Evolutionary conservation across 2,888 invertebrate genomes (phyloP).

Genomic region (Parasteatoda lunata): DNA sequence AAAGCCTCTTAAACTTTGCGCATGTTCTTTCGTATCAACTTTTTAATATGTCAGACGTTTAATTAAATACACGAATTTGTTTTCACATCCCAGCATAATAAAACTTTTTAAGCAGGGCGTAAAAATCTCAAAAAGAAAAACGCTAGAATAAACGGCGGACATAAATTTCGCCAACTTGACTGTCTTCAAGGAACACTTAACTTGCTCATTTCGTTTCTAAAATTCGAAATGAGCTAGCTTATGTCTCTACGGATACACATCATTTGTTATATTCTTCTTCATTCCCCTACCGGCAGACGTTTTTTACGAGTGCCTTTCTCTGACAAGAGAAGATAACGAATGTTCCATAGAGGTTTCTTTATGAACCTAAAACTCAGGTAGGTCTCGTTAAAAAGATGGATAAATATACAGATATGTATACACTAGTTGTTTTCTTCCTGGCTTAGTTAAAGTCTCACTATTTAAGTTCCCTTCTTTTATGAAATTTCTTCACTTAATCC

Average conservation of each 20-base stretch:
- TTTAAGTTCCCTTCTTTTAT: constrained; percentile 25
- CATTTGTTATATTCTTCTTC: not conserved
- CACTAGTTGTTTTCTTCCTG: constrained; percentile 1
- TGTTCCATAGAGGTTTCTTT: constrained; percentile 13
- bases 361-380: not conserved
- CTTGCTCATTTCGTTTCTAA: not conserved
- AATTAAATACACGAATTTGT: not conserved
- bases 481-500: constrained; percentile 38
- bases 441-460: constrained; percentile 30
- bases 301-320: constrained; percentile 9
- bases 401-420: constrained; percentile 30
- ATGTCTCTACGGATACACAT: not conserved
- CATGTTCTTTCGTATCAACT: not conserved
- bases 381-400: not conserved
- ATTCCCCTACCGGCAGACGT: not conserved
- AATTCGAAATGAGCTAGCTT: not conserved
- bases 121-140: not conserved
- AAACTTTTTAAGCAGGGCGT: not conserved
- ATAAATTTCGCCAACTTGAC: constrained; percentile 3
- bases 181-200: not conserved
- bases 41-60: not conserved
- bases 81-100: not conserved
- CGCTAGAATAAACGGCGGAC: not conserved
- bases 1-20: no score
- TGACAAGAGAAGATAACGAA: constrained; percentile 16